phyloP scores from a whole-genome alignment of 2,888 invertebrate genomes.

The Zootermopsis nevadensis region DNA sequence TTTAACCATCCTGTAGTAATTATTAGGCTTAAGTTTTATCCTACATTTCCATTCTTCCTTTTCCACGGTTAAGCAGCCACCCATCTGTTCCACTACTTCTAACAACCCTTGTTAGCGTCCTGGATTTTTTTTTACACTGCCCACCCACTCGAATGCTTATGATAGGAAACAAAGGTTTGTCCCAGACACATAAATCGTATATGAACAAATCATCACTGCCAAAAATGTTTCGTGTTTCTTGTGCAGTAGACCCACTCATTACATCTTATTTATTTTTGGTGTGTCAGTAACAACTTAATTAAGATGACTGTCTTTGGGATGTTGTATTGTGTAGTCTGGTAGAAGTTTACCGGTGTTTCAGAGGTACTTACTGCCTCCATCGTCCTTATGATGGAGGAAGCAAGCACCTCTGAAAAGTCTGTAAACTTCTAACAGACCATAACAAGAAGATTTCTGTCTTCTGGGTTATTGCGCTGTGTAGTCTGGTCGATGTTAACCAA shows the following conservation, averaged over 20 bases:
- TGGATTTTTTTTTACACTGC: conserved; percentile 18
- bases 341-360: no score
- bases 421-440: no score
- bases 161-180: not conserved
- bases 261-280: not conserved
- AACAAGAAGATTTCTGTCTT: no score
- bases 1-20: conserved; percentile 22
- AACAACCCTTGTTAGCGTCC: conserved; percentile 40
- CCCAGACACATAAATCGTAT: conserved; percentile 29
- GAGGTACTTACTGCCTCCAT: no score
- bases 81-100: not conserved
- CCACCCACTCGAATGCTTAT: not conserved
- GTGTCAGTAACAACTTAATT: not conserved
- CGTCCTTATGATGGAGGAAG: no score
- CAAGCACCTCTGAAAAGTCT: no score
- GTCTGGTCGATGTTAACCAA: no score
- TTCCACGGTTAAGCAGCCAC: not conserved
- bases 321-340: no score
- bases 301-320: not conserved
- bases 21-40: conserved; percentile 22
- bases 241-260: not conserved
- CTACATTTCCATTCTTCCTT: not conserved
- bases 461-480: no score
- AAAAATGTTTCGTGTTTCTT: not conserved
- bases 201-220: conserved; percentile 6